Evolutionary conservation across 2,797 vertebrate genomes (phyloP).

Genomic region (Amblyopsis hoosieri): DNA sequence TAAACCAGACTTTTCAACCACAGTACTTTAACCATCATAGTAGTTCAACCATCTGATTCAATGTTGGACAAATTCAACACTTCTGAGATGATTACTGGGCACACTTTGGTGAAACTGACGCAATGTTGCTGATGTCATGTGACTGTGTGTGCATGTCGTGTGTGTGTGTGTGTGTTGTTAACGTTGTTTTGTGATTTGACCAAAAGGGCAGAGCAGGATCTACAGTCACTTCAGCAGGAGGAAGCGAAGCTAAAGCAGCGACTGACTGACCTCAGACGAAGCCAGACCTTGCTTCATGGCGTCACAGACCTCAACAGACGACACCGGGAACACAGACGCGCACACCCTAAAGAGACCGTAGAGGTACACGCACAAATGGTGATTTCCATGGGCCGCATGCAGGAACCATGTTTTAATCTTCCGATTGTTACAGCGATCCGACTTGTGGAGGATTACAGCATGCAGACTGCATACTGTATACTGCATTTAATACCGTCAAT

Average conservation of each 20-base stretch:
- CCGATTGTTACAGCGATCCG: too few relatives aligned
- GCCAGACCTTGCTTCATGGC: slow-evolving; percentile 48
- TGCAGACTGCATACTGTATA: too few relatives aligned
- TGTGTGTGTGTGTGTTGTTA: neutral
- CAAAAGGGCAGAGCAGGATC: slow-evolving; percentile 53
- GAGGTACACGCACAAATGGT: slow-evolving; percentile 33
- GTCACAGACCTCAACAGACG: slow-evolving; percentile 44
- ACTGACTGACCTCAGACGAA: slow-evolving; percentile 49
- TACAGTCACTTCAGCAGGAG: slow-evolving; percentile 47
- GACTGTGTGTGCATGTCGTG: neutral
- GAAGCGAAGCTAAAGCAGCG: slow-evolving; percentile 36
- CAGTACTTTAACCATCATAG: too few relatives aligned
- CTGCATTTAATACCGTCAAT: too few relatives aligned
- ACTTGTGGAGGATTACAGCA: too few relatives aligned
- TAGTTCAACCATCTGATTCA: too few relatives aligned
- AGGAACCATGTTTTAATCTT: neutral
- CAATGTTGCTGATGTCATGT: neutral
- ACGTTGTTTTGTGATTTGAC: neutral
- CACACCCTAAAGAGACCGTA: slow-evolving; percentile 44
- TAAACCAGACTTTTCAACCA: too few relatives aligned
- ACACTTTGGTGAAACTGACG: too few relatives aligned
- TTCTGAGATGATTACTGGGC: too few relatives aligned
- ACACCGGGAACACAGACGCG: slow-evolving; percentile 45
- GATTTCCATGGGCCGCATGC: neutral
- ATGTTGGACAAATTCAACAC: too few relatives aligned